Percentiles rank a stretch among this genome's conserved stretches.
Conservation (phyloP, 2,113 vertebrate genomes). For the Bubo bubo region DNA sequence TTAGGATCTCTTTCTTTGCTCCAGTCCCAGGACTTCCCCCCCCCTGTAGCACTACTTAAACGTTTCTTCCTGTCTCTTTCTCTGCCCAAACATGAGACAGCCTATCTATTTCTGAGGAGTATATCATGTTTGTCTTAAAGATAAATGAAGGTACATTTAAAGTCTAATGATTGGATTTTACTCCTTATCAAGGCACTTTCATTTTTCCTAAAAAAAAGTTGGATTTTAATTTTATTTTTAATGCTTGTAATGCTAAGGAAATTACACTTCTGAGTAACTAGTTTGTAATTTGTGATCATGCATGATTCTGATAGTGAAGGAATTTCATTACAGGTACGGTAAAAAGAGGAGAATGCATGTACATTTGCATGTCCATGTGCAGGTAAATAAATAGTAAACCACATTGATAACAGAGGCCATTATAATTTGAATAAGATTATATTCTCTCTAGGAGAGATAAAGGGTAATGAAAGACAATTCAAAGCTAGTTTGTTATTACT, state of each 20-base stretch:
- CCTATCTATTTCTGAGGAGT: conserved; percentile 1
- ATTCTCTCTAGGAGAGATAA: conserved; percentile 80
- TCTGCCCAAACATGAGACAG: not conserved
- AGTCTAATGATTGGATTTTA: conserved; percentile 69
- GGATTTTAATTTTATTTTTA: conserved; percentile 64
- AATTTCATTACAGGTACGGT: conserved; percentile 76
- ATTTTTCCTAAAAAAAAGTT: conserved; percentile 28
- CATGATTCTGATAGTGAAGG: conserved; percentile 71
- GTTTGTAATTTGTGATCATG: conserved; percentile 79
- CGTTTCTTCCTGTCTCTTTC: not conserved
- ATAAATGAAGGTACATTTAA: conserved; percentile 61
- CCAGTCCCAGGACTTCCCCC: not conserved
- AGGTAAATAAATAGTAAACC: conserved; percentile 83
- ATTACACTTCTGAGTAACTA: conserved; percentile 69
- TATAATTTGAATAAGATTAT: conserved; percentile 86
- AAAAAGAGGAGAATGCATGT: conserved; percentile 63
- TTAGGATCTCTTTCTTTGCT: not conserved
- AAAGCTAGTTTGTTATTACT: conserved; percentile 81
- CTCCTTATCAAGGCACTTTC: conserved; percentile 57
- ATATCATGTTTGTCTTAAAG: conserved; percentile 53
- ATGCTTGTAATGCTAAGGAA: conserved; percentile 65
- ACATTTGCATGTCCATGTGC: conserved; percentile 72
- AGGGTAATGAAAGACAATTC: conserved; percentile 83
- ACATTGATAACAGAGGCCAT: conserved; percentile 79
- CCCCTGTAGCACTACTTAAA: not conserved